A percentile compares a stretch with the other conserved stretches of the same genome.
These are phyloP conservation scores for Pampus argenteus DNA, from an alignment of 2,797 vertebrate species.

Conservation along the genomic window DNA sequence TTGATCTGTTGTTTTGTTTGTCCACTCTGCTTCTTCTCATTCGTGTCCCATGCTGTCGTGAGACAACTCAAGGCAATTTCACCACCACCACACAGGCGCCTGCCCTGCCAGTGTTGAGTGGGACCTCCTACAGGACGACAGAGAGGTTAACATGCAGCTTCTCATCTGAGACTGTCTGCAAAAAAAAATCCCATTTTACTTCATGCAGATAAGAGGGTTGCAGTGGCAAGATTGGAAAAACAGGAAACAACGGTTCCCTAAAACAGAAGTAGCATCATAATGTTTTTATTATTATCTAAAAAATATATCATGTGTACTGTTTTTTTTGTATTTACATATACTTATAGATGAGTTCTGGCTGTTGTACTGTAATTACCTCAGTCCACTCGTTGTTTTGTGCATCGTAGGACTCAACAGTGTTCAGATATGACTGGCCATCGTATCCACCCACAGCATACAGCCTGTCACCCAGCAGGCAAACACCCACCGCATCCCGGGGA, in stretches of 20 bases:
- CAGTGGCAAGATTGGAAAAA: constrained; percentile 39
- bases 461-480: constrained; percentile 93
- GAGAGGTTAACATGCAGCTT: constrained; percentile 66
- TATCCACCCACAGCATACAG: constrained; percentile 97
- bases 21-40: constrained; percentile 65
- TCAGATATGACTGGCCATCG: constrained; percentile 93
- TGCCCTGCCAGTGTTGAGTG: constrained; percentile 95
- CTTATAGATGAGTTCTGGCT: background rate
- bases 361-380: constrained; percentile 85
- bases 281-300: background rate
- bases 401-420: constrained; percentile 95
- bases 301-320: background rate
- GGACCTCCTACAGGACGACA: constrained; percentile 89
- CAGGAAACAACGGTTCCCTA: background rate
- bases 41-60: constrained; percentile 65
- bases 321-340: background rate
- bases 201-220: constrained; percentile 57
- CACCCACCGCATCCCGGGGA: constrained; percentile 93
- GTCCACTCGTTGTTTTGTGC: constrained; percentile 97
- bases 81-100: constrained; percentile 96
- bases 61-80: constrained; percentile 89
- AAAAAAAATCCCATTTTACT: constrained; percentile 50
- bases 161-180: constrained; percentile 45
- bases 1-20: constrained; percentile 74
- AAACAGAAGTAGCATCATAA: background rate